Evolutionary conservation across 2,797 vertebrate genomes (phyloP).

Genomic region (Melanotaenia maccullochi): DNA sequence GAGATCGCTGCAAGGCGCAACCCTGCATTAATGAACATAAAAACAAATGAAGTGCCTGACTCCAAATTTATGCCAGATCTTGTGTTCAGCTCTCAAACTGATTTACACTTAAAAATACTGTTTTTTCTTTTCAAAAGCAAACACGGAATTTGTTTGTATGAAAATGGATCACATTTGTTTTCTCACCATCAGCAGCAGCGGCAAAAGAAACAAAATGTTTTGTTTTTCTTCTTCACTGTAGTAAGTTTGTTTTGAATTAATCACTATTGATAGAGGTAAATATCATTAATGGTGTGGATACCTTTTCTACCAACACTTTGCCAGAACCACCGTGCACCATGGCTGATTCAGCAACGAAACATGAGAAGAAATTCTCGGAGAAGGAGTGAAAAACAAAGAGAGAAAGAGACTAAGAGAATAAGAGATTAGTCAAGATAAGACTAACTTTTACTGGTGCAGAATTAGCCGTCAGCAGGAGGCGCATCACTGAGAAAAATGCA

Average conservation of each 20-base stretch:
- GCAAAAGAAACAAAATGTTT: too few species aligned
- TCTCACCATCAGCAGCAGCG: not conserved
- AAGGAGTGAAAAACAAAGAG: too few species aligned
- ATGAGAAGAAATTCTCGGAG: too few species aligned
- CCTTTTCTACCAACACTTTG: not conserved
- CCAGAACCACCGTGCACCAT: not conserved
- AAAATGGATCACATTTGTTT: not conserved
- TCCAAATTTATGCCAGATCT: conserved; percentile 30
- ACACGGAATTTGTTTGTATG: not conserved
- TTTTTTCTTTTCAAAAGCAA: not conserved
- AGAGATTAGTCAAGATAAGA: too few species aligned
- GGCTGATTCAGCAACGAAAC: too few species aligned
- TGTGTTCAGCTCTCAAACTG: not conserved
- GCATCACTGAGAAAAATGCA: too few species aligned
- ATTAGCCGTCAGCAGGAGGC: too few species aligned
- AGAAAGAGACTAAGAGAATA: too few species aligned
- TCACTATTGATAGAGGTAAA: conserved; percentile 6
- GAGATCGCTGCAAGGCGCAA: conserved; percentile 53
- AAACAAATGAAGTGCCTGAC: conserved; percentile 31
- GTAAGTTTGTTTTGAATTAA: conserved; percentile 6
- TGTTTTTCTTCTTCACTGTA: not conserved
- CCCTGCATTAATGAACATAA: conserved; percentile 25
- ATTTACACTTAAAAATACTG: too few species aligned
- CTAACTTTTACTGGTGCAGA: too few species aligned
- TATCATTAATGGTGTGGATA: not conserved